phyloP scores from a whole-genome alignment of 2,797 vertebrate genomes.

The Falco peregrinus region DNA sequence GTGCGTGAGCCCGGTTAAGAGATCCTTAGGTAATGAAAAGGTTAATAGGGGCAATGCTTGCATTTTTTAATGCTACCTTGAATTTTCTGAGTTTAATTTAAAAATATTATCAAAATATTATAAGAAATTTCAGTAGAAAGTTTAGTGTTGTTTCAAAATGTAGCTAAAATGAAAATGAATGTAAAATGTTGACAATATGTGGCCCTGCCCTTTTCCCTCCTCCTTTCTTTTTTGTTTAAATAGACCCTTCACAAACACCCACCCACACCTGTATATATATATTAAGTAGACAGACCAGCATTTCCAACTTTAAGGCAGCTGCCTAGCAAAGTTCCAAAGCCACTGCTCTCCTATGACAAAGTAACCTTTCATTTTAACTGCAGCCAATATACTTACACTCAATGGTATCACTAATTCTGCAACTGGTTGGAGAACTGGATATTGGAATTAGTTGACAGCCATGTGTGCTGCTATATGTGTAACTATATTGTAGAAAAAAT shows the following conservation, averaged over 20 bases:
- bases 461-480: not conserved
- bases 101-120: accelerated
- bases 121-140: not conserved
- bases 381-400: not conserved
- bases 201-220: not conserved
- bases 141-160: not conserved
- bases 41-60: accelerated
- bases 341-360: not conserved
- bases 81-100: not conserved
- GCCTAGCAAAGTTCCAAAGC: not conserved
- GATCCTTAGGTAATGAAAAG: not conserved
- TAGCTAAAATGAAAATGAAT: not conserved
- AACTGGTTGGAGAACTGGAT: not conserved
- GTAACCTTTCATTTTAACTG: not conserved
- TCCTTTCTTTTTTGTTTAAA: not conserved
- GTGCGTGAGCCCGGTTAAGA: not conserved
- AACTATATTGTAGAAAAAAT: not conserved
- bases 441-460: not conserved
- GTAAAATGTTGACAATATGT: not conserved
- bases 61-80: not conserved
- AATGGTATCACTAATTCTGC: not conserved
- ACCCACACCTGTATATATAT: not conserved
- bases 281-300: not conserved
- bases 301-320: not conserved
- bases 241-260: not conserved